Conservation (phyloP, 2,797 vertebrate genomes). For the Acropternis orthonyx region DNA sequence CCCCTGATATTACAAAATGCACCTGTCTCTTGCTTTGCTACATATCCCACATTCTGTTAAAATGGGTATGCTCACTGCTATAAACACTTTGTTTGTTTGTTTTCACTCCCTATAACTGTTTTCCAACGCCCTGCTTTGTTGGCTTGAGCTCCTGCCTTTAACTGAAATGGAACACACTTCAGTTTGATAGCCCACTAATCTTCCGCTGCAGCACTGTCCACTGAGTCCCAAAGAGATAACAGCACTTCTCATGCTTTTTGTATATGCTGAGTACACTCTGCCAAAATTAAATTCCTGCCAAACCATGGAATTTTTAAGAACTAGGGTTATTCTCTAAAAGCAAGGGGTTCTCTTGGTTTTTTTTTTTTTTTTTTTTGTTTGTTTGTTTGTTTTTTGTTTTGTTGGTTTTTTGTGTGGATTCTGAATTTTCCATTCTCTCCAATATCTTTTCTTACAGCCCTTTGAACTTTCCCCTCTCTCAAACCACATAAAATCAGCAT, state of each 20-base stretch:
- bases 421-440: neutral
- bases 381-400: no score
- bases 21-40: neutral
- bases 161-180: neutral
- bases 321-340: neutral
- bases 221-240: neutral
- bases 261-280: neutral
- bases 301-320: neutral
- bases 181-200: neutral
- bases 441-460: neutral
- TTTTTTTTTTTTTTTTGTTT: neutral
- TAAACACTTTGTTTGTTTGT: neutral
- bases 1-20: neutral
- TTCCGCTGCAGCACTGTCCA: neutral
- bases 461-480: neutral
- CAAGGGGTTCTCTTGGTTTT: neutral
- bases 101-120: neutral
- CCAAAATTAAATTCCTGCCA: slow-evolving; percentile 7
- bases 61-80: neutral
- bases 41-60: neutral
- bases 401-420: neutral
- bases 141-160: neutral
- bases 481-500: neutral
- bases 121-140: neutral
- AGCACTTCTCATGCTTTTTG: neutral